Base-by-base conservation (phyloP, 2,888 invertebrate genomes). In the Ornithoptera alexandrae region DNA sequence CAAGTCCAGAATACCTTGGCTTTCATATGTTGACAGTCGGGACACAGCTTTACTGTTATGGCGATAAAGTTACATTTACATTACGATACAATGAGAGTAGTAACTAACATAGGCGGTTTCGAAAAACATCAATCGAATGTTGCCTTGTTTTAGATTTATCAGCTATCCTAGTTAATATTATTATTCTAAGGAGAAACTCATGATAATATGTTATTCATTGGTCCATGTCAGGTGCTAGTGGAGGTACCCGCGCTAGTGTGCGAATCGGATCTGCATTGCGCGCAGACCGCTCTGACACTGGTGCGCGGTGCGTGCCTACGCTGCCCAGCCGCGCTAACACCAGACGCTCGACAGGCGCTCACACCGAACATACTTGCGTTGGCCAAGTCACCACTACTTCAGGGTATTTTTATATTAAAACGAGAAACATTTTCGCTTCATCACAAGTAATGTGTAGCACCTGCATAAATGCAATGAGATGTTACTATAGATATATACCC, bases 261-360 rank as follows among this genome's bases (percentile, higher is more conserved):
- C 79, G 99, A 99, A 89, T 95, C 97, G 60, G 99, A 99, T 92
- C 93, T 99, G 73, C 98, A 99, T 88, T 98, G 99, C 77, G 98
- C 99, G 63, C 99, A 99, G 91, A 94, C 97, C 79, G 97, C 97
- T 36, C 93, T 98, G 72, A 95, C 95, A 68, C 93, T 98, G 66
- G 93, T 98, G 68, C 97, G 97, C 73, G 96, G 97, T 67, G 96
- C 97, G 58, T 97, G 97, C 66, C 93, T 94, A 73, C 93, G 95
- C 61, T 96, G 97, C 82, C 96, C 97, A 12, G 94, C 95, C 75
- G 97, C 97, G 63, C 90, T 98, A 76, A 94, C 95, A 70, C 94
- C 95, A 74, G 95, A 97, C 42, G 94, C 95, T 68, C 93, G 94
- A 22, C 94, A 94, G 71, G 94, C 95, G 68, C 97, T 97, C 82